Conservation (phyloP, 1,140 invertebrate genomes). For the Drosophila ogumai region DNA sequence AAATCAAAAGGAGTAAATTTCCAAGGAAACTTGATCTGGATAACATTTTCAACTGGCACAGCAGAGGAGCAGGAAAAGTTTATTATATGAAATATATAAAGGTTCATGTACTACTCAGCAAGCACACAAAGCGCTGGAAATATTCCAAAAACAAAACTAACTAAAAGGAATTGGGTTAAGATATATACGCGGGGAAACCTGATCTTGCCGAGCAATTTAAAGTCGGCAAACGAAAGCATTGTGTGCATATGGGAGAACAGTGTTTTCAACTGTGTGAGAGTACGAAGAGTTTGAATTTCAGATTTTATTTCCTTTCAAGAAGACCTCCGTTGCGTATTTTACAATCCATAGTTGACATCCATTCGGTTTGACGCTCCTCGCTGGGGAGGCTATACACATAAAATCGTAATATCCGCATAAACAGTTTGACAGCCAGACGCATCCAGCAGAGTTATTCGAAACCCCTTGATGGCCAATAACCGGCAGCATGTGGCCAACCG, state of each 20-base stretch:
- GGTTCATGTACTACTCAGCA: not conserved
- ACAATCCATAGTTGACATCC: conserved; percentile 5
- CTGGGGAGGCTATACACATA: conserved; percentile 10
- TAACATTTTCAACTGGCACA: not conserved
- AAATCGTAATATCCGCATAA: conserved; percentile 33
- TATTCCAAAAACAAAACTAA: not conserved
- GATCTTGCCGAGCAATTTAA: not conserved
- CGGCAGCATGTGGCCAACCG: conserved; percentile 45
- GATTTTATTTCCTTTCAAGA: not conserved
- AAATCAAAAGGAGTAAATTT: conserved; percentile 1
- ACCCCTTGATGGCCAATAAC: conserved; percentile 47
- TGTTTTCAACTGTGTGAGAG: not conserved
- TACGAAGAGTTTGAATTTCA: not conserved
- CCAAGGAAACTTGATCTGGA: not conserved
- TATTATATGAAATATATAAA: not conserved
- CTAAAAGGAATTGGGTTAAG: not conserved
- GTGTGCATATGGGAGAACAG: not conserved
- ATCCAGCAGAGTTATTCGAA: conserved; percentile 37
- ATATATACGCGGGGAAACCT: not conserved
- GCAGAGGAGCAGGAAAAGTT: not conserved
- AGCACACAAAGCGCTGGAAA: not conserved
- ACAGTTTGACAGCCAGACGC: conserved; percentile 31
- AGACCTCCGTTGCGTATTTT: not conserved
- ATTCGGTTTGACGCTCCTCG: conserved; percentile 2
- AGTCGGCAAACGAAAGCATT: not conserved